Base-by-base conservation (phyloP, 2,888 invertebrate species). In the Cryptus viduatorius region DNA sequence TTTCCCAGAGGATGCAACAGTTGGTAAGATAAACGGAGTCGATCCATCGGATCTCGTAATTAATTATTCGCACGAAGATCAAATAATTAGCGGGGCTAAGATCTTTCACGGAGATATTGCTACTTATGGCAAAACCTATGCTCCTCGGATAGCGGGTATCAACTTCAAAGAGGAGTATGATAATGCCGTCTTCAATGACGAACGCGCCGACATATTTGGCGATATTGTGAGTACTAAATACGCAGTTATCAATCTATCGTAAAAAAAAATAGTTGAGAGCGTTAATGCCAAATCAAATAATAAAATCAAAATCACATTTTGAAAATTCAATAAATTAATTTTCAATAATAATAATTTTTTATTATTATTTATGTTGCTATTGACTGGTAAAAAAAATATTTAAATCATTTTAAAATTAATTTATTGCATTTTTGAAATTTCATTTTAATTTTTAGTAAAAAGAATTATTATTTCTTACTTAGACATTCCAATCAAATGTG, bases 141-240 rank as follows among this genome's bases (percentile, higher is more conserved):
- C 86, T 1, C 42, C 71, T 1, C 64, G 76, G 4, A 53, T 92
- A 1, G 91, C 90, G 31, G 77, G 86, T 48, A 10, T 90, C 0
- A 56, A 90, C 46, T 19, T 90, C 29, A 76, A 56, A 3, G 65
- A 83, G 0, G 89, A 87, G 50, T 90, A 88, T 50, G 44, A 71
- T 0, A 78, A 86, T 37, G 87, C 90, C 12, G 72, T 91, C 37
- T 78, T 87, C 1, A 89, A 88, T 56, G 69, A 88, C 42, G 87
- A 90, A 24, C 73, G 88, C 12, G 82, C 86, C n/a, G 85, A 89
- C 1, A 90, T 92, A 8, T 65, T 80, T n/a, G 91, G 92, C 24
- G 86, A 92, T 19, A 75, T 92, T 71, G 90, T 92, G 76, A 86
- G 88, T 81, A 76, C 3, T 7, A n/a, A n/a, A 37, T 44, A 14